Conservation (phyloP, 37 sponge, comb jelly and placozoan species). For the Halichondria panicea region DNA sequence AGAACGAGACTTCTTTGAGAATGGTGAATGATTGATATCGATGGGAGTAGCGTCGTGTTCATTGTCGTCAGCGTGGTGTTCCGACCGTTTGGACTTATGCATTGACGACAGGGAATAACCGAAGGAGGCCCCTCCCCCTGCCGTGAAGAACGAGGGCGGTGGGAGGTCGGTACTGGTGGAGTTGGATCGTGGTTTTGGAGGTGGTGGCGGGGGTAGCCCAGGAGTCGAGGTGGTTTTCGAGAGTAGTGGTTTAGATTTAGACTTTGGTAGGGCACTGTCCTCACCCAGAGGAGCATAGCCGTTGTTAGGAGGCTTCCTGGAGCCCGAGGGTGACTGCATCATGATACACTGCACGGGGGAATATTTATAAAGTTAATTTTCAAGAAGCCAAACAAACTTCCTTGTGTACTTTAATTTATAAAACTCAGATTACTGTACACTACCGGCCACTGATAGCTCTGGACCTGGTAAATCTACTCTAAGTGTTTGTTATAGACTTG, state of each 20-base stretch:
- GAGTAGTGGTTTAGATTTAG: slow-evolving; percentile 2
- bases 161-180: no score
- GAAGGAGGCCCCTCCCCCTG: slow-evolving; percentile 1
- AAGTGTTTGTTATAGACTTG: no score
- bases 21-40: neutral
- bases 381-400: no score
- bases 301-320: no score
- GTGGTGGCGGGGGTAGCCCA: neutral
- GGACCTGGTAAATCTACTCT: no score
- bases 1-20: neutral
- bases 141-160: slow-evolving; percentile 9
- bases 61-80: neutral
- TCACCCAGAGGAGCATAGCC: no score
- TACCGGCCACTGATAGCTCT: no score
- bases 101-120: slow-evolving; percentile 18
- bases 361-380: no score
- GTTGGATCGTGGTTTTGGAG: neutral
- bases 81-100: neutral
- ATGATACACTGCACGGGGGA: no score
- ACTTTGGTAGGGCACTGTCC: neutral
- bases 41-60: neutral
- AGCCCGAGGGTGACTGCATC: no score
- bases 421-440: no score
- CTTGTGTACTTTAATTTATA: no score
- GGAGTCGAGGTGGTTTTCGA: neutral